phyloP scores from a whole-genome alignment of 2,888 invertebrate species.

The Junonia oenone region DNA sequence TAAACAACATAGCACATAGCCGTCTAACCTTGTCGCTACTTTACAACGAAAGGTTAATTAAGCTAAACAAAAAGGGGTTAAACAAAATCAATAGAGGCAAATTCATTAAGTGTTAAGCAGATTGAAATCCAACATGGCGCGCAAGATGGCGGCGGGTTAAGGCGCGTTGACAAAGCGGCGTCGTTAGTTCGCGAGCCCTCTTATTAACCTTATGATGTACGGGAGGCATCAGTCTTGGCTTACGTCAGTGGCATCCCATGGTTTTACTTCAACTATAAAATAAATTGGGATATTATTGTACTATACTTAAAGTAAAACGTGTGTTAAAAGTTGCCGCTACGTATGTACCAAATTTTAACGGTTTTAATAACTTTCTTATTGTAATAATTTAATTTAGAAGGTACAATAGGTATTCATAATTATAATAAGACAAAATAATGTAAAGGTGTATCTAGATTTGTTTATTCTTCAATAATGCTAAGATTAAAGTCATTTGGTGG shows the following conservation, averaged over 20 bases:
- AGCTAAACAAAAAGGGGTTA: slow-evolving; percentile 79
- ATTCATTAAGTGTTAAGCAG: slow-evolving; percentile 79
- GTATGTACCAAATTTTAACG: no score
- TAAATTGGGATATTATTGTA: slow-evolving; percentile 10
- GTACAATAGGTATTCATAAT: no score
- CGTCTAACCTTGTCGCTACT: slow-evolving; percentile 18
- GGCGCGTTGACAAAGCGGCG: slow-evolving; percentile 77
- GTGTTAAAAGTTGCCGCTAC: not conserved
- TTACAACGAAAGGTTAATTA: slow-evolving; percentile 76
- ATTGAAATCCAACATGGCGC: slow-evolving; percentile 76
- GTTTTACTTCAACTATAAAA: slow-evolving; percentile 20
- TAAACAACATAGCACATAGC: slow-evolving; percentile 19
- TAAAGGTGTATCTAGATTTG: no score
- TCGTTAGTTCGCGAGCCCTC: slow-evolving; percentile 79
- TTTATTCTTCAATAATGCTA: no score
- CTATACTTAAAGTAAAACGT: not conserved
- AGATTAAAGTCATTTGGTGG: no score
- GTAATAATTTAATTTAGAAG: no score
- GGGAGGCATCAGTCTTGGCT: slow-evolving; percentile 57
- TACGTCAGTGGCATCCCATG: slow-evolving; percentile 23
- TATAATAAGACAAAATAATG: no score
- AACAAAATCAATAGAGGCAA: slow-evolving; percentile 79
- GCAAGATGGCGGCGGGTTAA: slow-evolving; percentile 71
- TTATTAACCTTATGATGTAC: slow-evolving; percentile 81
- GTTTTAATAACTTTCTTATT: no score